A percentile compares a stretch with the other conserved stretches of the same genome.
phyloP scores from a whole-genome alignment of 2,113 vertebrate genomes.

The Microtus ochrogaster region DNA sequence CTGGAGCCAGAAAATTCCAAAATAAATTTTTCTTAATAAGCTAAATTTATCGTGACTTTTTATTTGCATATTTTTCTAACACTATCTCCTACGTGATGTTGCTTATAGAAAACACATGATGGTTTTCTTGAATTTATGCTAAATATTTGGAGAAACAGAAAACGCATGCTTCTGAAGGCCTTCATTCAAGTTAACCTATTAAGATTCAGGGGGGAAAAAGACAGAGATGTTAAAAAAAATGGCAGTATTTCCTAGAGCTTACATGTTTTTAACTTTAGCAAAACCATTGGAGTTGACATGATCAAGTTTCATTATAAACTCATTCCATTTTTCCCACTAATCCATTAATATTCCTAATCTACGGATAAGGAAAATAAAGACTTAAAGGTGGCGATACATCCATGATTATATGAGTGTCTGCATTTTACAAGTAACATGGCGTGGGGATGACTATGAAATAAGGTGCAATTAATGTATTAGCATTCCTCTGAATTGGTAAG shows the following conservation, averaged over 20 bases:
- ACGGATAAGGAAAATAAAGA: background rate
- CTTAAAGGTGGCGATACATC: background rate
- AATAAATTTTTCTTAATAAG: slow-evolving; percentile 38
- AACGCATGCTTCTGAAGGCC: background rate
- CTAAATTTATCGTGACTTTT: background rate
- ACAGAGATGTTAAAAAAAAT: background rate
- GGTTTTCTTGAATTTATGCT: background rate
- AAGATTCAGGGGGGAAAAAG: background rate
- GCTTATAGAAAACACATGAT: background rate
- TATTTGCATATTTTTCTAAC: background rate
- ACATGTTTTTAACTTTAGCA: background rate
- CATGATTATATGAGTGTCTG: background rate
- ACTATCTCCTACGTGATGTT: background rate
- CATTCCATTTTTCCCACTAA: background rate
- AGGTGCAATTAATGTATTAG: background rate
- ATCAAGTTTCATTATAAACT: background rate
- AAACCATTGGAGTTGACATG: background rate
- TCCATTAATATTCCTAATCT: background rate
- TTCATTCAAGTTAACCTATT: background rate
- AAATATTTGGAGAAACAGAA: background rate
- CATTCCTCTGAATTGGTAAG: background rate
- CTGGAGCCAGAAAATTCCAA: slow-evolving; percentile 23
- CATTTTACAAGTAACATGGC: background rate
- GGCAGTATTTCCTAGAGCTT: background rate
- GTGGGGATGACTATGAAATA: background rate